Percentiles rank a stretch among this genome's conserved stretches.
These are phyloP conservation scores for Rhabdornis inornatus DNA, from an alignment of 2,113 vertebrate species.

Conservation along the genomic window DNA sequence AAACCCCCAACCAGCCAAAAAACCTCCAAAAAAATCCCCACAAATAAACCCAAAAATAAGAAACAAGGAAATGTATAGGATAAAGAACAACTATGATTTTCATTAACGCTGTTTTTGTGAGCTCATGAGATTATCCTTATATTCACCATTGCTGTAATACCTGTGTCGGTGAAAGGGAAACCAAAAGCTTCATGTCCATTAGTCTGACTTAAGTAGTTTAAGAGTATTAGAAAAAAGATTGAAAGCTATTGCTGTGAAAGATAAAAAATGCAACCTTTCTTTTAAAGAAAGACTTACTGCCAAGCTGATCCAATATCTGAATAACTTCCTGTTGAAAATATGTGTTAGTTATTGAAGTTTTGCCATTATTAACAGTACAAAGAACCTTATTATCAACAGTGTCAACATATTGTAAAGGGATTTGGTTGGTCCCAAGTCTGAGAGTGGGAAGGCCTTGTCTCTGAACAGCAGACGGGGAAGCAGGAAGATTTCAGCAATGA, in stretches of 20 bases:
- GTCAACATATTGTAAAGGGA: not conserved
- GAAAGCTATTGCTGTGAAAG: not conserved
- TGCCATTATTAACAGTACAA: not conserved
- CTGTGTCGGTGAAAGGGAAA: not conserved
- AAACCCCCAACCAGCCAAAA: not conserved
- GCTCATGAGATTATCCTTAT: not conserved
- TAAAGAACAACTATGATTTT: not conserved
- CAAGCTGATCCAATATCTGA: not conserved
- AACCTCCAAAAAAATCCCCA: rapidly evolving
- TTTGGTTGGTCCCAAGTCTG: not conserved
- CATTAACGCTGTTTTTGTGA: not conserved
- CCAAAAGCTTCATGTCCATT: rapidly evolving
- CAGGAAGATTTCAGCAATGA: not conserved
- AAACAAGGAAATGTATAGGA: not conserved
- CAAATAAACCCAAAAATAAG: not conserved
- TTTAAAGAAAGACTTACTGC: not conserved
- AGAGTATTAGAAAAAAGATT: not conserved
- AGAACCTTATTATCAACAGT: not conserved
- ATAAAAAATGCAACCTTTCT: not conserved
- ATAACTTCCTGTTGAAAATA: not conserved
- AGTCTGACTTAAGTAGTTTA: not conserved
- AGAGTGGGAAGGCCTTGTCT: not conserved
- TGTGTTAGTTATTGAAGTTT: not conserved
- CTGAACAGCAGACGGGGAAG: not conserved
- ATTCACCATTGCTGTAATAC: not conserved